Evolutionary conservation across 2,888 invertebrate genomes (phyloP).

Genomic region (Sisyra nigra): DNA sequence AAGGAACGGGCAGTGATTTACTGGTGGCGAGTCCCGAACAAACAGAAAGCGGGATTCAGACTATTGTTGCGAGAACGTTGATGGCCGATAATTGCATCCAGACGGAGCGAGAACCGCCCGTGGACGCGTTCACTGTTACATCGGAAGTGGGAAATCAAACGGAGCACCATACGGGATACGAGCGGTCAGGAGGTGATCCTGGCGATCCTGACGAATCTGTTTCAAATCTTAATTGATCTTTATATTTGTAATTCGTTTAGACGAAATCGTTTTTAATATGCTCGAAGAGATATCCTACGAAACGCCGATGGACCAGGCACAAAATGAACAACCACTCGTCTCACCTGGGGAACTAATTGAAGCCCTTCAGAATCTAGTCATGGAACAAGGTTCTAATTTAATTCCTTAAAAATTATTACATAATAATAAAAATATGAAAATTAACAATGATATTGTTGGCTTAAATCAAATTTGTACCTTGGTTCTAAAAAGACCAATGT

Average conservation of each 20-base stretch:
- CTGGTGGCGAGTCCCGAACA: not conserved
- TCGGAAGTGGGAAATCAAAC: constrained; percentile 1
- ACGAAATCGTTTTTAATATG: no score
- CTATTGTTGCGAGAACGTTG: not conserved
- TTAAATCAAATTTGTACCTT: no score
- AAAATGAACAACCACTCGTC: not conserved
- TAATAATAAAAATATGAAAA: no score
- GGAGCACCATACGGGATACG: not conserved
- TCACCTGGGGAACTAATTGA: constrained; percentile 1
- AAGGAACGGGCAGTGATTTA: not conserved
- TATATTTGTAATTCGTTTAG: no score
- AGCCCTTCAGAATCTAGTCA: constrained; percentile 3
- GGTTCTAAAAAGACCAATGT: no score
- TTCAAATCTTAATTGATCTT: no score
- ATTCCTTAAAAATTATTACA: not conserved
- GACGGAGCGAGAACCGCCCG: not conserved
- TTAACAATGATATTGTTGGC: no score
- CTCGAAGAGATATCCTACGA: not conserved
- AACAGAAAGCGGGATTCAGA: not conserved
- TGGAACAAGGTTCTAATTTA: constrained; percentile 2
- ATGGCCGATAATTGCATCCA: not conserved
- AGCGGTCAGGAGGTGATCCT: not conserved
- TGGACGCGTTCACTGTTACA: not conserved
- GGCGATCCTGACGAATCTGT: not conserved
- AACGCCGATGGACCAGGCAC: not conserved